Conservation (phyloP, 2,113 vertebrate species). For the Mixornis gularis region DNA sequence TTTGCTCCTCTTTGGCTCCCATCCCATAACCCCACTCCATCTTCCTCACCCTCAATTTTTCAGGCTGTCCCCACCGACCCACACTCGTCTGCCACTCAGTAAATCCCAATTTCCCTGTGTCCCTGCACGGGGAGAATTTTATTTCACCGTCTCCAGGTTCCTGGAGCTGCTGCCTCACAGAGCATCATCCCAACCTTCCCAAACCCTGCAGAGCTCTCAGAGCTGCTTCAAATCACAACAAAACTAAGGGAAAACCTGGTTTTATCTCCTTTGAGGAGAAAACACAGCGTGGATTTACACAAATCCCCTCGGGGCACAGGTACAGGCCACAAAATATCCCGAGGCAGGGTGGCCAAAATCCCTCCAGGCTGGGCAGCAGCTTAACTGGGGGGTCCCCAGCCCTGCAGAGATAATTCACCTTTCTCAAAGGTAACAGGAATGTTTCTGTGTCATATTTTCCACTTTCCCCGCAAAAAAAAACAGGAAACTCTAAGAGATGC, state of each 20-base stretch:
- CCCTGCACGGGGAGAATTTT: background rate
- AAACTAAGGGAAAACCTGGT: background rate
- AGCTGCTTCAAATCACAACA: background rate
- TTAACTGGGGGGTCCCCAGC: background rate
- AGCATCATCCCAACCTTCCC: background rate
- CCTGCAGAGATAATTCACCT: background rate
- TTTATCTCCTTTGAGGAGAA: background rate
- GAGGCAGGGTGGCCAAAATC: fast-evolving
- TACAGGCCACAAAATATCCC: fast-evolving
- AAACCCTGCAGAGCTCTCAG: background rate
- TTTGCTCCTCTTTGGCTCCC: background rate
- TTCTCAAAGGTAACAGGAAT: background rate
- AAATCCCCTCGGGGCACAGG: fast-evolving
- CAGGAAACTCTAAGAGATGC: background rate
- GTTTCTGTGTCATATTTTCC: background rate
- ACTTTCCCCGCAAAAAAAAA: background rate
- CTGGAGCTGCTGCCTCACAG: fast-evolving
- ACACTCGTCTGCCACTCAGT: fast-evolving
- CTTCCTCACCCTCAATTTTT: background rate
- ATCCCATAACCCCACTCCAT: background rate
- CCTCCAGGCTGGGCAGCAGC: background rate
- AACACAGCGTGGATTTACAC: background rate
- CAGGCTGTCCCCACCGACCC: background rate
- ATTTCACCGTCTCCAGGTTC: background rate
- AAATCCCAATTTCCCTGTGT: fast-evolving